Base-by-base conservation (phyloP, 1,140 invertebrate species). In the Littorina saxatilis region DNA sequence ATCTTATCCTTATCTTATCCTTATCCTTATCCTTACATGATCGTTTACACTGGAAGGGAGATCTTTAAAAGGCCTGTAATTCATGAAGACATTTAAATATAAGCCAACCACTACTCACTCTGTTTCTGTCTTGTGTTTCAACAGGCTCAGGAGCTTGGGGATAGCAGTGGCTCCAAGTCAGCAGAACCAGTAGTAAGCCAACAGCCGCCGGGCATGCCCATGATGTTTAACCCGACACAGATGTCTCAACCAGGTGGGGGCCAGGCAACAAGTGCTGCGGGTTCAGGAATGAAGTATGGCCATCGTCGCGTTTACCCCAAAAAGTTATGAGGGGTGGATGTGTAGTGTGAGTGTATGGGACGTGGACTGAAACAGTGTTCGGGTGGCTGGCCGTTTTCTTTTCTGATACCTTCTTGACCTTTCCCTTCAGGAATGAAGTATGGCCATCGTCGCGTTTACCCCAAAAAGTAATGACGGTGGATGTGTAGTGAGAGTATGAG, bases 141-240 rank as follows among this genome's bases (percentile, higher is more conserved):
- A 35, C 70, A 43, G 43, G 40, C 55, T 23, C 66, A 37, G 17
- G 39, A 79, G 39, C 5, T 79, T n/a, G 76, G 27, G 70, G 20
- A 78, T 39, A 29, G 61, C 43, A 47, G 66, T 63, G 40, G 39
- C 27, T 52, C 20, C 52, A 70, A 37, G 55, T 58, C 35, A 3
- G 27, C n/a, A 58, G 32, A 35, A 15, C 23, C 47, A 23, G 17
- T 17, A 40, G 63, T 20, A 55, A 61, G 52, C 43, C 76, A 37
- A 52, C 73, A 68, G 61, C 29, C 83, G 23, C 39, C 80, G 4
- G 43, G 70, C 37, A 77, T 83, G 78, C 88, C 88, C 2, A 82
- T 90, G 61, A 86, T 92, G 87, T 92, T 91, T 81, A 89, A 92
- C 82, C 91, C 91, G 9, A 82, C 90, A n/a, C 88, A 87, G 55